A percentile compares a stretch with the other conserved stretches of the same genome.
phyloP scores from a whole-genome alignment of 2,888 invertebrate species.

The Acholoe squamosa region DNA sequence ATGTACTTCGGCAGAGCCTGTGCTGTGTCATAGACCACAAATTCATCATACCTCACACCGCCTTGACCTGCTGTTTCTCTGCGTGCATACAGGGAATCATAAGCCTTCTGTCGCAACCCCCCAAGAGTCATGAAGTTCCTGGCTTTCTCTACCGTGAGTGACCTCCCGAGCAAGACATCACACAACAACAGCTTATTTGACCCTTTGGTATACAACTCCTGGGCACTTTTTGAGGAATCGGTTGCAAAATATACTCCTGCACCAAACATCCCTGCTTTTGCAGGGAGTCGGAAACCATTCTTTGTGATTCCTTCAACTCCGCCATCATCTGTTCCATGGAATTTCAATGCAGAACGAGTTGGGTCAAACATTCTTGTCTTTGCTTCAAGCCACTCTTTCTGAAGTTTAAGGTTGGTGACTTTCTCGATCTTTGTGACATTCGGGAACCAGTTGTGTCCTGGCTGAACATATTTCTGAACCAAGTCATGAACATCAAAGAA shows the following conservation, averaged over 20 bases:
- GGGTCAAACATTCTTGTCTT: constrained; percentile 58
- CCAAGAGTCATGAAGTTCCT: constrained; percentile 39
- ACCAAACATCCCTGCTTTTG: constrained; percentile 52
- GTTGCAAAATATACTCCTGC: constrained; percentile 69
- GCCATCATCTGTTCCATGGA: constrained; percentile 67
- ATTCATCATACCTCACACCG: constrained; percentile 67
- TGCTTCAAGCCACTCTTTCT: constrained; percentile 49
- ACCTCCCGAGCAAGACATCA: constrained; percentile 67
- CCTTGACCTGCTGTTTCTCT: constrained; percentile 55
- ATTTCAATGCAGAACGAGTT: constrained; percentile 63
- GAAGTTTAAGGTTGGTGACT: constrained; percentile 60
- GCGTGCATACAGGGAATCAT: constrained; percentile 67
- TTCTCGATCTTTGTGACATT: constrained; percentile 66
- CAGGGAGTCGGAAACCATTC: constrained; percentile 66
- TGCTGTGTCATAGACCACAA: constrained; percentile 64
- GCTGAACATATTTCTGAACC: constrained; percentile 65
- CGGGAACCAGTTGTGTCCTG: constrained; percentile 68
- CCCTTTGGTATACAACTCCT: constrained; percentile 67
- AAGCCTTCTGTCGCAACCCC: constrained; percentile 44
- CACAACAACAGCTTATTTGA: constrained; percentile 68
- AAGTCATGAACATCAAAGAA: constrained; percentile 65
- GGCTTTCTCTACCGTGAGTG: constrained; percentile 43
- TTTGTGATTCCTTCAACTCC: constrained; percentile 63
- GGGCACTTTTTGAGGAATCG: constrained; percentile 69
- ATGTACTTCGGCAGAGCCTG: constrained; percentile 67